Percentiles rank a stretch among this genome's conserved stretches.
Evolutionary conservation across 2,113 vertebrate species (phyloP).

Genomic region (Boulengeromyrus knoepffleri): DNA sequence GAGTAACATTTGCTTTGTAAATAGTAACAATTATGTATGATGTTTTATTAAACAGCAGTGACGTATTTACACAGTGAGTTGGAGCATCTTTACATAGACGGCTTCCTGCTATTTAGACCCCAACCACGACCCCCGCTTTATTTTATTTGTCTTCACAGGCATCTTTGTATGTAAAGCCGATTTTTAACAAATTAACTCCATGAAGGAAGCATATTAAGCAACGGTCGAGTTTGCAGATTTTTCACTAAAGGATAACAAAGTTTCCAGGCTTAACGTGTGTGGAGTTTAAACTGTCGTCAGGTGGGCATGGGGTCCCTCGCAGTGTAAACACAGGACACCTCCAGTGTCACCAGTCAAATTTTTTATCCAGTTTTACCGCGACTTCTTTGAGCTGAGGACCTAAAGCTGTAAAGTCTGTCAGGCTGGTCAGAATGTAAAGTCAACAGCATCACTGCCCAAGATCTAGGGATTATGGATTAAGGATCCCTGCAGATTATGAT

Average conservation of each 20-base stretch:
- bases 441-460: background rate
- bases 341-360: background rate
- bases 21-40: background rate
- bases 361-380: background rate
- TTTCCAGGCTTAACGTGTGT: background rate
- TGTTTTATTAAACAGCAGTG: background rate
- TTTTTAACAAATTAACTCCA: background rate
- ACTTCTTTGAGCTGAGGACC: background rate
- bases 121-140: background rate
- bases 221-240: background rate
- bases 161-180: background rate
- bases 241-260: background rate
- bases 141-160: background rate
- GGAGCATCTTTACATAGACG: background rate
- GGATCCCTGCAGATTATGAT: background rate
- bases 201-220: background rate
- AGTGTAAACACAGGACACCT: background rate
- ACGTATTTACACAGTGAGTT: background rate
- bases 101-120: background rate
- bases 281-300: background rate
- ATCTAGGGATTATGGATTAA: background rate
- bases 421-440: background rate
- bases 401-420: background rate
- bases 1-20: background rate
- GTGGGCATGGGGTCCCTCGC: background rate